Percentiles rank a stretch among this genome's conserved stretches.
Conservation (phyloP, 2,888 invertebrate species). For the Colostygia pectinataria region DNA sequence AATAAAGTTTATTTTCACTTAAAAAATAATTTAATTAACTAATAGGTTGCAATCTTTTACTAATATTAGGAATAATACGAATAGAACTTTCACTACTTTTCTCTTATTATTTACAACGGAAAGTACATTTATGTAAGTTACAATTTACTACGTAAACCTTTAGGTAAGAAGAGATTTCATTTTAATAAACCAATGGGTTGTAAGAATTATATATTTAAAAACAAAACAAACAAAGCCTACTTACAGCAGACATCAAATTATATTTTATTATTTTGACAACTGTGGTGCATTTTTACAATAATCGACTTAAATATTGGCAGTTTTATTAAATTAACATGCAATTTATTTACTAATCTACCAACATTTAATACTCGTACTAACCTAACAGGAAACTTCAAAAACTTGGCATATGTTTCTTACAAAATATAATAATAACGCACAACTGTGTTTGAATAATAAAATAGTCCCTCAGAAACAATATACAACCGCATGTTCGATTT, state of each 20-base stretch:
- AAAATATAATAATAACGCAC: background rate
- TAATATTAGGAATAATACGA: slow-evolving; percentile 20
- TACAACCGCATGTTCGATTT: background rate
- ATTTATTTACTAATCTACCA: slow-evolving; percentile 42
- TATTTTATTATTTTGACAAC: background rate
- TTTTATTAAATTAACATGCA: slow-evolving; percentile 45
- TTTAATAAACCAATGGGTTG: background rate
- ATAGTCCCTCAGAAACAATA: no score
- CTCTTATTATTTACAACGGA: slow-evolving; percentile 16
- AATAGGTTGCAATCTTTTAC: slow-evolving; percentile 29
- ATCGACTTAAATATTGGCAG: slow-evolving; percentile 52
- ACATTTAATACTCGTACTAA: slow-evolving; percentile 38
- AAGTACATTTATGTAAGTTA: background rate
- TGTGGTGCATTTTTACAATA: slow-evolving; percentile 29
- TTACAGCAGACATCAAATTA: slow-evolving; percentile 1
- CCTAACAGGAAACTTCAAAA: slow-evolving; percentile 15
- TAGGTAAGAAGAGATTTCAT: no score
- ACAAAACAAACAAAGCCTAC: background rate
- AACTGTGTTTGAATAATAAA: no score
- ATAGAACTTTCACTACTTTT: slow-evolving; percentile 23
- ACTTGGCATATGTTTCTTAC: slow-evolving; percentile 20
- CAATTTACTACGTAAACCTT: no score
- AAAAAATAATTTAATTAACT: slow-evolving; percentile 21
- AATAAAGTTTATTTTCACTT: slow-evolving; percentile 32
- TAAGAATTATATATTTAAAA: background rate